Conservation (phyloP, 1,140 invertebrate species). For the Phymastichus coffea region DNA sequence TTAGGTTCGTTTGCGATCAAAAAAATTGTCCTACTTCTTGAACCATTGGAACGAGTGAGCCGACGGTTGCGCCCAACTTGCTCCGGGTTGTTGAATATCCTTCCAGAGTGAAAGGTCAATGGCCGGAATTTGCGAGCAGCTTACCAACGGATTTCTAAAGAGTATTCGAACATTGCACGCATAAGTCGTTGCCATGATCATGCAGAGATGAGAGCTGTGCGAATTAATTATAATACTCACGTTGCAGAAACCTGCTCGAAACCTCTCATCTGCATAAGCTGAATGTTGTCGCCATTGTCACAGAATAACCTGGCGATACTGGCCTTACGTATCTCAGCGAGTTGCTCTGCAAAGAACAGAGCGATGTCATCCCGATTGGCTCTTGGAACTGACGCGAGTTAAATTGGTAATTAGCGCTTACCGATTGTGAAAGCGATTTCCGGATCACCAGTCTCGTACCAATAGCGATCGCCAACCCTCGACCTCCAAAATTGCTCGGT, state of each 20-base stretch:
- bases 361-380: not conserved
- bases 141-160: slow-evolving; percentile 70
- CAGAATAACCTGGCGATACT: slow-evolving; percentile 83
- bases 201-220: not conserved
- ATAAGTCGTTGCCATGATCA: not conserved
- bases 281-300: slow-evolving; percentile 78
- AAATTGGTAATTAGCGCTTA: slow-evolving; percentile 48
- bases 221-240: slow-evolving; percentile 54
- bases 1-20: no score
- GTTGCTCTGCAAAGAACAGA: slow-evolving; percentile 67
- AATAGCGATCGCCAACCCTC: slow-evolving; percentile 80
- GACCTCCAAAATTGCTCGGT: slow-evolving; percentile 85
- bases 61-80: not conserved
- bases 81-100: slow-evolving; percentile 39
- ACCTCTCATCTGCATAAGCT: slow-evolving; percentile 70
- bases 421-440: slow-evolving; percentile 71
- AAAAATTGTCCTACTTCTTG: not conserved
- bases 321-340: slow-evolving; percentile 80
- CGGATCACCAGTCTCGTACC: slow-evolving; percentile 74
- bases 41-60: not conserved
- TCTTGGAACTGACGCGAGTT: not conserved
- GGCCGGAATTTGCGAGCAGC: slow-evolving; percentile 65
- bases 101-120: slow-evolving; percentile 69
- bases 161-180: slow-evolving; percentile 28
- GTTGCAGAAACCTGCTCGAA: slow-evolving; percentile 61